Base-by-base conservation (phyloP, 1,140 invertebrate species). In the Bursaphelenchus mucronatus region DNA sequence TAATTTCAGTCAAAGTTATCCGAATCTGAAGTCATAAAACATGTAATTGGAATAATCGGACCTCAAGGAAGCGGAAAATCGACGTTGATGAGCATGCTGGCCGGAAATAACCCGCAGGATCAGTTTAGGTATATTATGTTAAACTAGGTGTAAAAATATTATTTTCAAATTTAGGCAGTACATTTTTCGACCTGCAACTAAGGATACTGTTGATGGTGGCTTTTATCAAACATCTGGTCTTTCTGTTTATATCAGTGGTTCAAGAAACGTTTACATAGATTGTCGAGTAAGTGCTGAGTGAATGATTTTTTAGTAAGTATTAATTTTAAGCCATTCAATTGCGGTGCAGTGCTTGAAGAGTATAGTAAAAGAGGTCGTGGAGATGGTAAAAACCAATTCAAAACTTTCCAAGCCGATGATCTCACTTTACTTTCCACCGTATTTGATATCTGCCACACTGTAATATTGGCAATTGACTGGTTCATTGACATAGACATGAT, bases 21-120 rank as follows among this genome's bases (percentile, higher is more conserved):
- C 88, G 90, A 71, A 30, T 15, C 44, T 3, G 79, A 74, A 39
- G 62, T 66, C 17, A 80, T 66, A 61, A 66, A 61, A 1, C 30
- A 30, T 30, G 78, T 81, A 15, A 51, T 78, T 44, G 75, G 76
- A 11, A 69, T 64, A 1, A 69, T 78, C 54, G 76, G 76, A 17
- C 61, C 71, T 10, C 72, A 76, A 57, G 59, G 65, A n/a, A 54
- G 63, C 8, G 76, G 76, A 46, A 78, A 78, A 64, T 78, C 76
- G 8, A 78, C 76, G 0, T 51, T 78, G 40, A 17, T 80, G 40
- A 73, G 68, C 41, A 78, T 78, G 76, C n/a, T 78, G 17, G 76
- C 75, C 15, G 76, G 76, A 7, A 78, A 78, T 72, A 63, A 76
- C n/a, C 63, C 76, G 39, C 49, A 21, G 17, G 76, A 78, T 55